Evolutionary conservation across 2,888 invertebrate species (phyloP), one percentile per base, ranked within the genome.

Genomic region (Scotopteryx bipunctaria): DNA sequence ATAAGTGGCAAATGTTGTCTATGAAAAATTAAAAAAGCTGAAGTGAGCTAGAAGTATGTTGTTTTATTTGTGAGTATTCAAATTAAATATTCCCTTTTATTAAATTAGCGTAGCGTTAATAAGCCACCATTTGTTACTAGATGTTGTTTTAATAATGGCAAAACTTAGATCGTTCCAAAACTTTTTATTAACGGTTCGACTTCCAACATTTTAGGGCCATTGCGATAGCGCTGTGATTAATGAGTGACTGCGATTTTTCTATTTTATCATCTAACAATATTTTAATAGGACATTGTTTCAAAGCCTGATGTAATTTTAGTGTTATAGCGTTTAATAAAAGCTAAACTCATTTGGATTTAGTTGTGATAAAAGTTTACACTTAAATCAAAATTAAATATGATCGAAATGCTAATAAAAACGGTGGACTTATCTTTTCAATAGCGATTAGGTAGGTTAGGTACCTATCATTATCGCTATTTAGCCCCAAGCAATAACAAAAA

Each of bases 201-300:
- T 71, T 70, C 67, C 43, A 17, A 29, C 23, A 44, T 44, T 70
- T 69, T 35, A 33, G 64, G 59, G 64, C 64, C 61, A 69, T 73
- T 67, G 55, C 71, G 79, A 81, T 80, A 79, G 71, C 66, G 63
- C 45, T 59, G 64, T 81, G 79, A 81, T 81, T 81, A 79, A 81
- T 79, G 72, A 69, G 57, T 53, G 19, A 42, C 40, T 63, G 57
- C 61, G 60, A 60, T 66, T 71, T 67, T 66, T 59, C 17, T 36
- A 5, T 36, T 32, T 25, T 5, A 44, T 27, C 36, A 19, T 17
- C 4, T 27, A 44, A 41, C n/a, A n/a, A 31, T 29, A 41, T 31
- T 31, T 31, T 17, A 11, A 11, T 2, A n/a, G n/a, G 17, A 19
- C 29, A 31, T 29, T 41, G 29, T 41, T 41, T 31, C 4, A 5